These are phyloP conservation scores for Nycteola revayana DNA, from an alignment of 2,888 invertebrate genomes.

Conservation along the genomic window DNA sequence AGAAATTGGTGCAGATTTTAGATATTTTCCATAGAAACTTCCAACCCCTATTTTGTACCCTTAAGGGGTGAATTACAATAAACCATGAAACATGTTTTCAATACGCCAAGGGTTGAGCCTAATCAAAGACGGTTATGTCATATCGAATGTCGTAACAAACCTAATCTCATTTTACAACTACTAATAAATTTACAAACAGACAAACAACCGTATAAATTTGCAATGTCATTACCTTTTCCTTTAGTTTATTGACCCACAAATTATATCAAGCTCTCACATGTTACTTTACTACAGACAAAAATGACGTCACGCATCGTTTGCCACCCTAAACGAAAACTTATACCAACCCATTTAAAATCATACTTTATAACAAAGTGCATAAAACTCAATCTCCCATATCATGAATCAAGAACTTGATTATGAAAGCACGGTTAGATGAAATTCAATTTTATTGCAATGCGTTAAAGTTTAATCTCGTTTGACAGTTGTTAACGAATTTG, in stretches of 20 bases:
- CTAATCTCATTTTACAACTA: no score
- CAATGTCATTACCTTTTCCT: constrained; percentile 23
- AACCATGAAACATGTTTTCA: no score
- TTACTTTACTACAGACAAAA: constrained; percentile 51
- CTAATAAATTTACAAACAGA: no score
- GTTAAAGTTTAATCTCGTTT: constrained; percentile 5
- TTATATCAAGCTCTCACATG: constrained; percentile 52
- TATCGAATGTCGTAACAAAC: no score
- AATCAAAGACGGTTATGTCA: no score
- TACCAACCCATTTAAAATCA: constrained; percentile 10
- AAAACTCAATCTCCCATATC: constrained; percentile 16
- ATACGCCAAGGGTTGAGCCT: no score
- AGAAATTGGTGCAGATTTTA: no score
- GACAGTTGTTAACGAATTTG: constrained; percentile 6
- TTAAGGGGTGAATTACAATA: no score
- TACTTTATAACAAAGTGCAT: rapidly evolving
- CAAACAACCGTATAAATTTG: background rate
- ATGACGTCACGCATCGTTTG: constrained; percentile 52
- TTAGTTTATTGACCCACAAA: constrained; percentile 45
- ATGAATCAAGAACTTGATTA: constrained; percentile 6
- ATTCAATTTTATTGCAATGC: background rate
- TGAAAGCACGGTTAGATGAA: constrained; percentile 1
- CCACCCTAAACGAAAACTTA: constrained; percentile 51
- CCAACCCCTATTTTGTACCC: no score
- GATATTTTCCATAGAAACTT: no score